Evolutionary conservation across 2,797 vertebrate genomes (phyloP).

Genomic region (Sarcophilus harrisii): DNA sequence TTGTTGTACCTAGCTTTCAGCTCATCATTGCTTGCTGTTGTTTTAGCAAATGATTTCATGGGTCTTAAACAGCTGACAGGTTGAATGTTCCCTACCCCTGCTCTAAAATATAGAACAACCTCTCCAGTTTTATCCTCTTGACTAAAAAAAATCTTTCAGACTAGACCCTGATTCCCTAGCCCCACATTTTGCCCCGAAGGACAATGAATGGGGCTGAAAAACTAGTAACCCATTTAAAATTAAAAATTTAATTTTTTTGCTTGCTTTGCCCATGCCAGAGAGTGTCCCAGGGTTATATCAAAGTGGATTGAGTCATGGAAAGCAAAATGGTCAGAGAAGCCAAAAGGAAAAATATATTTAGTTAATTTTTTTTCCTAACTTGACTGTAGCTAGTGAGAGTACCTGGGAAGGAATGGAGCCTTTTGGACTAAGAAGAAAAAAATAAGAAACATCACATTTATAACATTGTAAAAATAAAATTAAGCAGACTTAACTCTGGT

Average conservation of each 20-base stretch:
- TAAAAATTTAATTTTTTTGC: neutral
- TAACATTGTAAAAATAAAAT: neutral
- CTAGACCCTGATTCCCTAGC: neutral
- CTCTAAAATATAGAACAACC: neutral
- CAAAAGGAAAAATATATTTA: neutral
- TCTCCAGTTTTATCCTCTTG: neutral
- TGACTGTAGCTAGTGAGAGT: neutral
- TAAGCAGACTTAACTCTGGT: neutral
- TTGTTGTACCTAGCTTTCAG: too few relatives aligned
- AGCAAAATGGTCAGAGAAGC: neutral
- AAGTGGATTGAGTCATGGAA: neutral
- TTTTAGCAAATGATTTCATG: too few relatives aligned
- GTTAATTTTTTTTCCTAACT: neutral
- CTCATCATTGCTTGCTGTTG: too few relatives aligned
- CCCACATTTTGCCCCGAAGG: neutral
- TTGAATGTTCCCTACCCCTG: too few relatives aligned
- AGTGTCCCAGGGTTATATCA: neutral
- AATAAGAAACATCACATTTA: neutral
- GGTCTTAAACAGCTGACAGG: too few relatives aligned
- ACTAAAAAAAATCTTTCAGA: neutral
- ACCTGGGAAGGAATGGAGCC: neutral
- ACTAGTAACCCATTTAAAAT: neutral
- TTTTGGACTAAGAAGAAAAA: neutral
- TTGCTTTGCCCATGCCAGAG: neutral
- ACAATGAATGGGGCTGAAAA: neutral